Evolutionary conservation across 1,140 invertebrate genomes (phyloP).

Genomic region (Ephestia elutella): DNA sequence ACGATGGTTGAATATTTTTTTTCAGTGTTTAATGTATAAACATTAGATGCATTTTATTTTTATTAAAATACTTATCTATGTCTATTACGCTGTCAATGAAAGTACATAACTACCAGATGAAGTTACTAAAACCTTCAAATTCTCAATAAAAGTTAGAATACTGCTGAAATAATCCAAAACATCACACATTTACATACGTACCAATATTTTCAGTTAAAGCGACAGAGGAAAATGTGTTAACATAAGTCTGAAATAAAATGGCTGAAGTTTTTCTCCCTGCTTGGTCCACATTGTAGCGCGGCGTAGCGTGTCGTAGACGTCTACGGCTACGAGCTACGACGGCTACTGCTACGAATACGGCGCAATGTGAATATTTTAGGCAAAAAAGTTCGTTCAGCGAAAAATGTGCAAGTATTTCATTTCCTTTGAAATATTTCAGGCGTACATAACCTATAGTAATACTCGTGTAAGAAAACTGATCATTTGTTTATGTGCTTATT

Average conservation of each 20-base stretch:
- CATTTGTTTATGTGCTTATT: too few species aligned
- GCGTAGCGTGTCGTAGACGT: constrained; percentile 1
- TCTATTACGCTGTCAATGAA: too few species aligned
- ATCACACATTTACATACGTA: not conserved
- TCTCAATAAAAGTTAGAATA: not conserved
- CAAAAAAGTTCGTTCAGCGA: not conserved
- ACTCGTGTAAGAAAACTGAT: not conserved
- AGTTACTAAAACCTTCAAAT: too few species aligned
- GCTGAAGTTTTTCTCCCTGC: not conserved
- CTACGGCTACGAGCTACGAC: not conserved
- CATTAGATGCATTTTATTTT: too few species aligned
- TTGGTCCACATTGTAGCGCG: not conserved
- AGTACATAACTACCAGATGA: too few species aligned
- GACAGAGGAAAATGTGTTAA: not conserved
- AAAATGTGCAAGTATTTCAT: not conserved
- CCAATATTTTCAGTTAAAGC: constrained; percentile 4
- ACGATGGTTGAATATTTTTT: too few species aligned
- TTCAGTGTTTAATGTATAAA: too few species aligned
- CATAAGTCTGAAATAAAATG: not conserved
- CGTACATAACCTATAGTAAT: not conserved
- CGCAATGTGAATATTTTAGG: not conserved
- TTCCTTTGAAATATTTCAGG: not conserved
- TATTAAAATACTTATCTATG: too few species aligned
- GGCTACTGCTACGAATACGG: constrained; percentile 2
- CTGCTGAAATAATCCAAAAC: not conserved